These are phyloP conservation scores for Burhinus oedicnemus DNA, from an alignment of 2,113 vertebrate species.

Conservation along the genomic window DNA sequence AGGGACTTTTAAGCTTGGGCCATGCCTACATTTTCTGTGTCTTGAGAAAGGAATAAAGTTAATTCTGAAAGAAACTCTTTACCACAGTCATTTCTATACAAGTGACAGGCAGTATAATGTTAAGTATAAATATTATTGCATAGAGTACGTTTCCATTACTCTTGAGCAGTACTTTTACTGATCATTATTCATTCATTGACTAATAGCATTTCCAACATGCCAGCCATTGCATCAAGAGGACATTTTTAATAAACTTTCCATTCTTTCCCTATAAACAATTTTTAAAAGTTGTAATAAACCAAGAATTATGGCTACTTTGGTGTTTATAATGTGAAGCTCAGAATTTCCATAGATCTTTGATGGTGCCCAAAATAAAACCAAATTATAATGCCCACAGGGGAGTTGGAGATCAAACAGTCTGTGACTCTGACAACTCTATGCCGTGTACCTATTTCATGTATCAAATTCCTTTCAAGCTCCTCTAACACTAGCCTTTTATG, in stretches of 20 bases:
- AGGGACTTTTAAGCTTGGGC: background rate
- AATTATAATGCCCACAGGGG: background rate
- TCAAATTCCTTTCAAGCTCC: background rate
- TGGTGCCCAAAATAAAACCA: conserved; percentile 10
- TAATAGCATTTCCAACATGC: conserved; percentile 37
- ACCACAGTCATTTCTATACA: background rate
- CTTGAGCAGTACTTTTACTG: background rate
- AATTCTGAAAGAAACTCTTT: background rate
- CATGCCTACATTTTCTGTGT: background rate
- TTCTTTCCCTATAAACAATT: conserved; percentile 42
- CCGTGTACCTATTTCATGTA: background rate
- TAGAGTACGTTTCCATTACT: conserved; percentile 27
- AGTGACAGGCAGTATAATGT: conserved; percentile 24
- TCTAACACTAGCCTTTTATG: background rate
- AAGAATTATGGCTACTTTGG: conserved; percentile 26
- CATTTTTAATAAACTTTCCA: conserved; percentile 61
- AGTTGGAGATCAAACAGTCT: background rate
- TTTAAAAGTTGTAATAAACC: conserved; percentile 38
- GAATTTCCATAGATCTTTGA: conserved; percentile 36
- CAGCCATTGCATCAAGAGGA: conserved; percentile 29
- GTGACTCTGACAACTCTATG: background rate
- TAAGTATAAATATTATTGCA: conserved; percentile 59
- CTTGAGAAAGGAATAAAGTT: conserved; percentile 5
- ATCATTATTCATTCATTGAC: conserved; percentile 47
- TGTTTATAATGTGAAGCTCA: conserved; percentile 38